Conservation (phyloP, 2,888 invertebrate genomes). For the Dyspetes luteomarginatus region DNA sequence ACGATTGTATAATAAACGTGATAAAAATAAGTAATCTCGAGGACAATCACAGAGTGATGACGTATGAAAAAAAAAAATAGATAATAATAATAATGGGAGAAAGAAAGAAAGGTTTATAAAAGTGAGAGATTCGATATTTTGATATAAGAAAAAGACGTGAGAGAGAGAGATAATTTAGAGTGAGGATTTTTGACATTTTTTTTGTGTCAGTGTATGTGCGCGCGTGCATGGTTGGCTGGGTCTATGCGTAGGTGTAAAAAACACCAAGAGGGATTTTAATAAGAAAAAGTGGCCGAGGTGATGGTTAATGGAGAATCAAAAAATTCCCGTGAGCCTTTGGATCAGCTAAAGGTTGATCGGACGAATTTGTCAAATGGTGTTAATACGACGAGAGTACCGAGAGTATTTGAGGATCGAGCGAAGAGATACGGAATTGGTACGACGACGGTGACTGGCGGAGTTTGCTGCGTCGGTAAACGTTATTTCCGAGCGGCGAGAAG, state of each 20-base stretch:
- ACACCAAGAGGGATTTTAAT: constrained; percentile 35
- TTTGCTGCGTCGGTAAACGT: constrained; percentile 67
- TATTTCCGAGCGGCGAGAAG: constrained; percentile 65
- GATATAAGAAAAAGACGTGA: constrained; percentile 34
- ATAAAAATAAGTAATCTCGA: constrained; percentile 32
- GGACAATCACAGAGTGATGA: constrained; percentile 62
- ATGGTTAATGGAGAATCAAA: constrained; percentile 70
- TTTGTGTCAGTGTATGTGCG: background rate
- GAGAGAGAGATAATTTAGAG: background rate
- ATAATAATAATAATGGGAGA: constrained; percentile 24
- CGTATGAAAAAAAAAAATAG: background rate
- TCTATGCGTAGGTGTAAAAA: background rate
- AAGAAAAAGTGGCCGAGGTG: constrained; percentile 65
- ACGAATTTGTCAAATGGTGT: constrained; percentile 66
- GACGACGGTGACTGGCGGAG: constrained; percentile 77
- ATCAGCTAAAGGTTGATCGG: constrained; percentile 73
- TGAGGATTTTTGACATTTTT: background rate
- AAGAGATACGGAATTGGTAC: constrained; percentile 65
- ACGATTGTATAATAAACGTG: background rate
- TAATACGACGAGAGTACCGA: constrained; percentile 46
- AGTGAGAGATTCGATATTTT: constrained; percentile 58
- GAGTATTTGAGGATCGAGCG: constrained; percentile 59
- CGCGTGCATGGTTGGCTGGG: background rate
- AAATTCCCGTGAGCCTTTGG: constrained; percentile 65
- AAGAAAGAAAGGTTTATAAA: constrained; percentile 28